These are phyloP conservation scores for Abrostola tripartita DNA, from an alignment of 2,888 invertebrate genomes.

Conservation along the genomic window DNA sequence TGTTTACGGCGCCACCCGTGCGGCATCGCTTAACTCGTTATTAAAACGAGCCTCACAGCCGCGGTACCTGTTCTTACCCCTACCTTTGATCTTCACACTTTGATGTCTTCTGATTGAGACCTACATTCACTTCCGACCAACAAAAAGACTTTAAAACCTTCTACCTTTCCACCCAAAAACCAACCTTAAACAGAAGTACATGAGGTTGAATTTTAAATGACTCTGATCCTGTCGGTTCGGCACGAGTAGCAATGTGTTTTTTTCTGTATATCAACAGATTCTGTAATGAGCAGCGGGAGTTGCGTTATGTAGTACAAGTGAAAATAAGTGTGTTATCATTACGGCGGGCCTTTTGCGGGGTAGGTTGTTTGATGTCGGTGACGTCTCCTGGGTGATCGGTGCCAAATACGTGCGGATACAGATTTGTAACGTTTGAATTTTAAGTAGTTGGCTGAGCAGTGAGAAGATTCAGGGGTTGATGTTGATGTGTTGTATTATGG, in stretches of 20 bases:
- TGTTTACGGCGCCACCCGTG: constrained; percentile 43
- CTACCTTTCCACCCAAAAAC: background rate
- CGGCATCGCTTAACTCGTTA: constrained; percentile 52
- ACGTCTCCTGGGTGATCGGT: constrained; percentile 25
- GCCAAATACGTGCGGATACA: constrained; percentile 9
- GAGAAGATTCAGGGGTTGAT: background rate
- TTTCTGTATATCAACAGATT: constrained; percentile 65
- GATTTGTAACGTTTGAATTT: constrained; percentile 36
- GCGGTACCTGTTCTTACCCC: constrained; percentile 67
- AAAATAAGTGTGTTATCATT: constrained; percentile 67
- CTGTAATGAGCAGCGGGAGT: constrained; percentile 72
- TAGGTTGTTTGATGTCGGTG: constrained; percentile 57
- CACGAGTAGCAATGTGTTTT: constrained; percentile 55
- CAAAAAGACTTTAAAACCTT: constrained; percentile 22
- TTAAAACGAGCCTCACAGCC: constrained; percentile 63
- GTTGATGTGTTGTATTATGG: constrained; percentile 10
- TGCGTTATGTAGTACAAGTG: constrained; percentile 56
- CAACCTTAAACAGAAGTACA: background rate
- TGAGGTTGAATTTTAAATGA: constrained; percentile 20
- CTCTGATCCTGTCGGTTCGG: constrained; percentile 29
- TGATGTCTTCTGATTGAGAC: constrained; percentile 60
- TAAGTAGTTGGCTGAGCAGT: constrained; percentile 35
- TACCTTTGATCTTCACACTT: constrained; percentile 65
- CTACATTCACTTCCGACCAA: constrained; percentile 41
- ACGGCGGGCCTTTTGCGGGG: constrained; percentile 47